Base-by-base conservation (phyloP, 1,140 invertebrate species). In the Hyphantria cunea region DNA sequence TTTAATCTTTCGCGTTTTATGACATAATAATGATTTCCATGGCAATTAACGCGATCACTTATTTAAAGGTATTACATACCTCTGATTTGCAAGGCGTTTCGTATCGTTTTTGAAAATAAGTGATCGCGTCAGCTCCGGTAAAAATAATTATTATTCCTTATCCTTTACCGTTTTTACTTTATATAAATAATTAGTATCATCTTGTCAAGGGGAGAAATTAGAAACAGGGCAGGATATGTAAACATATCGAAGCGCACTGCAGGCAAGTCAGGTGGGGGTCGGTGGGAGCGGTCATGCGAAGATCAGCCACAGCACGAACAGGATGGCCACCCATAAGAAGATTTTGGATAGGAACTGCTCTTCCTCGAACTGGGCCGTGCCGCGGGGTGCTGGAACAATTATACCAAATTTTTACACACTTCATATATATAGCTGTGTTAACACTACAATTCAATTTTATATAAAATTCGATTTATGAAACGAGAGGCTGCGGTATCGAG, bases 331-430 rank as follows among this genome's bases (percentile, higher is more conserved):
- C 94, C 96, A 98, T 15, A 99, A 91, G 92, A 99, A 99, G 70
- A 98, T 92, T 92, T 97, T 97, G 0, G 97, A 98, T 47, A 99
- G 91, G 81, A 97, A 96, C 84, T 97, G 96, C 80, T 99, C 97
- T 81, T 99, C 97, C 77, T 96, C 95, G 72, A 95, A 95, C 78
- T 98, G 97, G n/a, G 95, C 94, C 6, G 96, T 95, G 49, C 95
- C 96, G 64, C 95, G 93, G n/a, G 94, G 94, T 45, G 95, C 96
- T 95, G 91, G 70, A 93, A 55, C n/a, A n/a, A n/a, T n/a, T n/a
- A n/a, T n/a, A n/a, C n/a, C 32, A 44, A 47, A 45, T 11, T 5
- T 25, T 31, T 4, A 42, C 39, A 42, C 10, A 34, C n/a, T n/a
- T n/a, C n/a, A n/a, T n/a, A n/a, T n/a, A n/a, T n/a, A n/a, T n/a